A percentile compares a stretch with the other conserved stretches of the same genome.
Evolutionary conservation across 2,888 invertebrate genomes (phyloP).

Genomic region (Gnatocerus cornutus): DNA sequence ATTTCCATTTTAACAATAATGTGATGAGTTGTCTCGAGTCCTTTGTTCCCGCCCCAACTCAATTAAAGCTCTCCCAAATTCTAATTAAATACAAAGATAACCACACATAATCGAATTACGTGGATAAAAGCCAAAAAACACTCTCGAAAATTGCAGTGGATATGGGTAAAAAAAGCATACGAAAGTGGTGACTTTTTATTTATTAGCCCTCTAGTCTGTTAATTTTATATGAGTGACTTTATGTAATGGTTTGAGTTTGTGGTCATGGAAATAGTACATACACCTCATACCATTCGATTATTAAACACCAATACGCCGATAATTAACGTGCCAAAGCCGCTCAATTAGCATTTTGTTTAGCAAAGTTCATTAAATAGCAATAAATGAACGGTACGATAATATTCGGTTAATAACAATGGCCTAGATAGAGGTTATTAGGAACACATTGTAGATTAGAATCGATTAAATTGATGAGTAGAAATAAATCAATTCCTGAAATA

Average conservation of each 20-base stretch:
- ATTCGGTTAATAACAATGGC: slow-evolving; percentile 36
- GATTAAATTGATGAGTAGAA: not conserved
- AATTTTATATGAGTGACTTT: slow-evolving; percentile 14
- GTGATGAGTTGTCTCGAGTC: not conserved
- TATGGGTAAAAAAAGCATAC: not conserved
- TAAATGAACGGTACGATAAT: slow-evolving; percentile 13
- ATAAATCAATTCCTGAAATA: no score
- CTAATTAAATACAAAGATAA: slow-evolving; percentile 17
- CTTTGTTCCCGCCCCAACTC: slow-evolving; percentile 5
- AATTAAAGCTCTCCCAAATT: slow-evolving; percentile 13
- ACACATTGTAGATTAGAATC: not conserved
- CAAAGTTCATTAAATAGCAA: slow-evolving; percentile 28
- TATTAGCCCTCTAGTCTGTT: not conserved
- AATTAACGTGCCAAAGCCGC: slow-evolving; percentile 34
- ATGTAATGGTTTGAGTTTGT: slow-evolving; percentile 4
- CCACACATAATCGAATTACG: slow-evolving; percentile 7
- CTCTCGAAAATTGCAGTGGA: slow-evolving; percentile 6
- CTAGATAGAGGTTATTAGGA: not conserved
- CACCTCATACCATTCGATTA: slow-evolving; percentile 18
- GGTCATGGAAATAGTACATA: slow-evolving; percentile 1
- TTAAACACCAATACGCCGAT: slow-evolving; percentile 29
- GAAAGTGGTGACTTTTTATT: slow-evolving; percentile 7
- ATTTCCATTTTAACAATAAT: slow-evolving; percentile 1
- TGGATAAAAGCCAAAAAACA: slow-evolving; percentile 1
- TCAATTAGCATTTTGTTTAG: slow-evolving; percentile 38